A percentile compares a stretch with the other conserved stretches of the same genome.
These are phyloP conservation scores for Neoaliturus tenellus DNA, from an alignment of 2,888 invertebrate genomes.

Conservation along the genomic window DNA sequence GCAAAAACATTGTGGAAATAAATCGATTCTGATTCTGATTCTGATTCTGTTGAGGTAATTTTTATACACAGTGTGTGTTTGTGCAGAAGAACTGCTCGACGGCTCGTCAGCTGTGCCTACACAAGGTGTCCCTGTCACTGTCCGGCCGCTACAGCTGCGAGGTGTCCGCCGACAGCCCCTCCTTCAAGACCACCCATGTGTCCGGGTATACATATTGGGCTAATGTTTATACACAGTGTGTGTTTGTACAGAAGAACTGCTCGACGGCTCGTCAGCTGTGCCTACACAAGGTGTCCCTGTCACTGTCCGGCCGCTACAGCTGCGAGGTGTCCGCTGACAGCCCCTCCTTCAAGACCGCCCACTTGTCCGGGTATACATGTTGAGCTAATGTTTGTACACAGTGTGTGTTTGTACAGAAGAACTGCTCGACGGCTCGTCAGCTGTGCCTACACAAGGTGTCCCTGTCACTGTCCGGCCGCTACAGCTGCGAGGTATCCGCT, in stretches of 20 bases:
- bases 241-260: slow-evolving; percentile 61
- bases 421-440: slow-evolving; percentile 67
- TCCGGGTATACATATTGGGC: no score
- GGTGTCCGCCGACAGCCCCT: slow-evolving; percentile 68
- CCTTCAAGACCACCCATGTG: slow-evolving; percentile 68
- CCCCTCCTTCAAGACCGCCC: slow-evolving; percentile 68
- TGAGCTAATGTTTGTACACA: neutral
- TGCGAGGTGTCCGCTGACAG: slow-evolving; percentile 69
- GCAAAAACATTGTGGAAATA: no score
- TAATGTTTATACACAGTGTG: no score
- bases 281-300: slow-evolving; percentile 65
- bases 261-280: slow-evolving; percentile 67
- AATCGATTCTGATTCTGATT: no score
- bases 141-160: slow-evolving; percentile 69
- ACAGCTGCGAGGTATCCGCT: slow-evolving; percentile 69
- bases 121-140: slow-evolving; percentile 65
- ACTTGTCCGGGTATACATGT: neutral
- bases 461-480: slow-evolving; percentile 66
- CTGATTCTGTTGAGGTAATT: no score
- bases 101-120: slow-evolving; percentile 66
- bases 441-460: slow-evolving; percentile 66
- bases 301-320: slow-evolving; percentile 67
- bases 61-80: neutral
- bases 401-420: slow-evolving; percentile 59
- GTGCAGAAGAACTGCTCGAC: slow-evolving; percentile 65